Conservation (phyloP, 2,113 vertebrate genomes). For the Merops nubicus region DNA sequence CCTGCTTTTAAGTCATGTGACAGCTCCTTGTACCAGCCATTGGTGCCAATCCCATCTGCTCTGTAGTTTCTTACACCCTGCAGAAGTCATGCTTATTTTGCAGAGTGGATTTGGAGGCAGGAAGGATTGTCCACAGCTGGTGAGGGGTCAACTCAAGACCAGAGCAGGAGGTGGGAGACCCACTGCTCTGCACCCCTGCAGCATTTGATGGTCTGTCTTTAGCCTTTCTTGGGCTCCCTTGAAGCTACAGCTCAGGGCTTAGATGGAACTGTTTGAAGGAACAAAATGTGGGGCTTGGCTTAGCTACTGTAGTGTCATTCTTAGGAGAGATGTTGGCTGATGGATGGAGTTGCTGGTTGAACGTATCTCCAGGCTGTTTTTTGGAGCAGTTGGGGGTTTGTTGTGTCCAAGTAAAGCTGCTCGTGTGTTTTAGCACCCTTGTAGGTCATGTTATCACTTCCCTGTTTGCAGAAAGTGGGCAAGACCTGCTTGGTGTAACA, state of each 20-base stretch:
- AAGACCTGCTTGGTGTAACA: rapidly evolving
- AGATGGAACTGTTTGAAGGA: neutral
- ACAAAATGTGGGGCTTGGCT: neutral
- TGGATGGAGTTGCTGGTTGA: neutral
- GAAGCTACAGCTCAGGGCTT: neutral
- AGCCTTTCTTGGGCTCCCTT: neutral
- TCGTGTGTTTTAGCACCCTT: neutral
- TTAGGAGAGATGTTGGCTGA: neutral
- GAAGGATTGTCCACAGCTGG: neutral
- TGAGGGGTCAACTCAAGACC: neutral
- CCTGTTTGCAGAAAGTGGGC: neutral
- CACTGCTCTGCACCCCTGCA: neutral
- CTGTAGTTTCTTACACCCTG: neutral
- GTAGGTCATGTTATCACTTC: neutral
- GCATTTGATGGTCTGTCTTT: rapidly evolving
- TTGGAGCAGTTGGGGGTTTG: neutral
- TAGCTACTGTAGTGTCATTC: neutral
- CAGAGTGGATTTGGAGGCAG: neutral
- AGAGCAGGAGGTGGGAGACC: neutral
- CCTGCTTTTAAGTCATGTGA: neutral
- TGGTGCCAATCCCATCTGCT: neutral
- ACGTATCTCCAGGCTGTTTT: rapidly evolving
- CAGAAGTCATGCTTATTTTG: neutral
- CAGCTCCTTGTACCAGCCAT: neutral
- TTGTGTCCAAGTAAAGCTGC: neutral